A percentile compares a stretch with the other conserved stretches of the same genome.
Conservation (phyloP, 2,888 invertebrate species). For the Drosophila longiperda region DNA sequence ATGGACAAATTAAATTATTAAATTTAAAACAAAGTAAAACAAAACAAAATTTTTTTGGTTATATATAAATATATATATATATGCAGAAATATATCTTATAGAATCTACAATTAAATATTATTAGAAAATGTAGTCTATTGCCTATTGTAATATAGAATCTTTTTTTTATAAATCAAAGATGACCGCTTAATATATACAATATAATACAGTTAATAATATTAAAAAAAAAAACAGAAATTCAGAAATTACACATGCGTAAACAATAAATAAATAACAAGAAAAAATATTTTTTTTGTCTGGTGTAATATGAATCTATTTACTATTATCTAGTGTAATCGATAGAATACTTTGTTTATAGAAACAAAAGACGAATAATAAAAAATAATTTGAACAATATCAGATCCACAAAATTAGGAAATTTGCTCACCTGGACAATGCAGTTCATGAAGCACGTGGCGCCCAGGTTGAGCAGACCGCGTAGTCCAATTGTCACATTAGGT, state of each 20-base stretch:
- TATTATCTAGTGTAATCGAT: neutral
- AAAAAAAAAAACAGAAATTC: too few species aligned
- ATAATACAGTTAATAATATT: too few species aligned
- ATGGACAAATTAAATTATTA: neutral
- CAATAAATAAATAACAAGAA: neutral
- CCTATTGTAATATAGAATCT: neutral
- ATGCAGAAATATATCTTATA: neutral
- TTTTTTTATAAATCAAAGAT: too few species aligned
- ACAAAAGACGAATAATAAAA: neutral
- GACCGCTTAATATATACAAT: too few species aligned
- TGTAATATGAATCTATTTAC: neutral
- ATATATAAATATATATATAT: neutral
- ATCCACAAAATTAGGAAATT: neutral
- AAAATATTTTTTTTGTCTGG: neutral
- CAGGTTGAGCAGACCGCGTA: slow-evolving; percentile 97
- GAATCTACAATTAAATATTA: neutral
- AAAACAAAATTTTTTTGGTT: neutral
- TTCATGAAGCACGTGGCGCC: slow-evolving; percentile 99
- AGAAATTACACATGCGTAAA: neutral
- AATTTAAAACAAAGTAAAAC: neutral
- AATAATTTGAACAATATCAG: neutral
- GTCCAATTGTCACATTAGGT: slow-evolving; percentile 93
- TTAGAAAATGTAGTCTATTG: neutral
- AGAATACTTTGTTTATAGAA: neutral
- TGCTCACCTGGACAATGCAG: slow-evolving; percentile 94